phyloP scores from a whole-genome alignment of 2,888 invertebrate genomes.

The Trichogramma dendrolimi region DNA sequence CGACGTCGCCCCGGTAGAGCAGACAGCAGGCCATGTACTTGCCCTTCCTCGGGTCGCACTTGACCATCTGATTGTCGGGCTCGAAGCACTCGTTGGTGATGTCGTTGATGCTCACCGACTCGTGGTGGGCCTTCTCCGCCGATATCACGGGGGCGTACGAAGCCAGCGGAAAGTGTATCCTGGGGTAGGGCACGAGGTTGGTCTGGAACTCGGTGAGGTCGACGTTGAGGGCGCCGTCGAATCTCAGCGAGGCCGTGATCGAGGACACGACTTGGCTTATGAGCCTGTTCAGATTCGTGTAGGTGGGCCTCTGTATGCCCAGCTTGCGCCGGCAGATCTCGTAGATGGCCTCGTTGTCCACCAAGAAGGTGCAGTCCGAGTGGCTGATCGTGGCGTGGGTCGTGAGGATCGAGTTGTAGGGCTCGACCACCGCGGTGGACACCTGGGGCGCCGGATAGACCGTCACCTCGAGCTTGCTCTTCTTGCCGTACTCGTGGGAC shows the following conservation, averaged over 20 bases:
- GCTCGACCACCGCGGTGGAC: slow-evolving; percentile 90
- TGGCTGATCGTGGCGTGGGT: slow-evolving; percentile 85
- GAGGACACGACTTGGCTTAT: slow-evolving; percentile 65
- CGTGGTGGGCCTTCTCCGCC: slow-evolving; percentile 69
- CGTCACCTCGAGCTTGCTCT: slow-evolving; percentile 88
- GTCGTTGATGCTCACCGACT: slow-evolving; percentile 73
- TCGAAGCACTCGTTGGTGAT: slow-evolving; percentile 87
- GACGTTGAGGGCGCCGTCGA: slow-evolving; percentile 71
- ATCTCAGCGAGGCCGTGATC: slow-evolving; percentile 61
- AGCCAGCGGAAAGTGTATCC: slow-evolving; percentile 64
- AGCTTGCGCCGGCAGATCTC: slow-evolving; percentile 84
- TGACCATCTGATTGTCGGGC: slow-evolving; percentile 85
- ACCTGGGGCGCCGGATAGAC: slow-evolving; percentile 91
- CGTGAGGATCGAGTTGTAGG: slow-evolving; percentile 86
- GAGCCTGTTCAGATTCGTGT: slow-evolving; percentile 78
- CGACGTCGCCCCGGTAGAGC: slow-evolving; percentile 85
- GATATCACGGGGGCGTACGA: slow-evolving; percentile 72
- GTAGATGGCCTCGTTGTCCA: slow-evolving; percentile 93
- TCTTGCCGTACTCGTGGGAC: slow-evolving; percentile 89
- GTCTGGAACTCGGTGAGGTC: slow-evolving; percentile 90
- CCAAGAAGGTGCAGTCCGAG: slow-evolving; percentile 90
- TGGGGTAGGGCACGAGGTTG: slow-evolving; percentile 66
- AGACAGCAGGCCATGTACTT: slow-evolving; percentile 90
- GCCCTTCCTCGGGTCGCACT: slow-evolving; percentile 77
- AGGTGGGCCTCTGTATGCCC: slow-evolving; percentile 78